A percentile compares a stretch with the other conserved stretches of the same genome.
Evolutionary conservation across 2,797 vertebrate species (phyloP).

Genomic region (Pipistrellus nathusii): DNA sequence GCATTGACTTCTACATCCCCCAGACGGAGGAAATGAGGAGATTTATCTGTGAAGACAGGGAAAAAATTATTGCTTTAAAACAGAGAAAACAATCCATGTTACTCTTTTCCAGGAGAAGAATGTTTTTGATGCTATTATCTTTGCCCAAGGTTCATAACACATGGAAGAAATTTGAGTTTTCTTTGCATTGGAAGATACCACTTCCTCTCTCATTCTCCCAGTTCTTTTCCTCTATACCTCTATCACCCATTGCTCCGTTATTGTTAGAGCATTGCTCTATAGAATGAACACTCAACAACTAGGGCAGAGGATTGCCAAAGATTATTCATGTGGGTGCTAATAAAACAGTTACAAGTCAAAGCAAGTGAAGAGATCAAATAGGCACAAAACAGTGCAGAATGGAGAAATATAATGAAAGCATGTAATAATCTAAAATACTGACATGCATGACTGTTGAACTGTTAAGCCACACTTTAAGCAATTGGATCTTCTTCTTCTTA

Average conservation of each 20-base stretch:
- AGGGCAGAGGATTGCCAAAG: neutral
- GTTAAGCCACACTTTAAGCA: conserved; percentile 12
- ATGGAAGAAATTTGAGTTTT: conserved; percentile 39
- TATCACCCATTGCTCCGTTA: neutral
- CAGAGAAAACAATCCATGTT: neutral
- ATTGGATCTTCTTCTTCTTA: too few relatives aligned
- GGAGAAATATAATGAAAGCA: conserved; percentile 41
- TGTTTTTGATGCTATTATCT: conserved; percentile 33
- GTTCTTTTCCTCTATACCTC: neutral
- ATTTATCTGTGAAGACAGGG: conserved; percentile 92
- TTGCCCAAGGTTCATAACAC: conserved; percentile 48
- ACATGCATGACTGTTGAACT: neutral
- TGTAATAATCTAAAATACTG: conserved; percentile 44
- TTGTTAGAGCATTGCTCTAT: neutral
- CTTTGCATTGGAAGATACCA: neutral
- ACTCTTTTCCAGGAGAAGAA: conserved; percentile 8
- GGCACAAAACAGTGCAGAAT: neutral
- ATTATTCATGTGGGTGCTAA: conserved; percentile 2
- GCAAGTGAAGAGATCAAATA: conserved; percentile 57
- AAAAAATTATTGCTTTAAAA: conserved; percentile 71
- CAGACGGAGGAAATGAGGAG: conserved; percentile 97
- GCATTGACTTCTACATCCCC: conserved; percentile 99
- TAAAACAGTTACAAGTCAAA: conserved; percentile 64
- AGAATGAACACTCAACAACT: neutral
- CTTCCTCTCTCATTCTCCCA: neutral